Conservation (phyloP, 2,113 vertebrate genomes). For the Felis catus region F.catus_Fca126_mat1.0 CM031417.1:51828501-51829000, state of each 20-base stretch:
- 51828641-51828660: slow-evolving; percentile 45
- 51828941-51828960: not conserved
- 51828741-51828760: not conserved
- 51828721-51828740: not conserved
- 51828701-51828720: not conserved
- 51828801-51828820: not conserved
- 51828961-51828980: not conserved
- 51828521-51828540: slow-evolving; percentile 95
- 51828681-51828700: not conserved
- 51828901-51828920: not conserved
- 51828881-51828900: not conserved
- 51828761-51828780: not conserved
- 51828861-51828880: not conserved
- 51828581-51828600: not conserved
- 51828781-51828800: not conserved
- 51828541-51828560: not conserved
- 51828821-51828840: not conserved
- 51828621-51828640: slow-evolving; percentile 14
- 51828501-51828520: slow-evolving; percentile 98
- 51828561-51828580: not conserved
- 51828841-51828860: not conserved
- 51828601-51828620: slow-evolving; percentile 6
- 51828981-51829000: not conserved
- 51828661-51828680: not conserved
- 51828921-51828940: not conserved